Conservation (phyloP, 2,888 invertebrate genomes). For the Eupeodes latifasciatus region DNA sequence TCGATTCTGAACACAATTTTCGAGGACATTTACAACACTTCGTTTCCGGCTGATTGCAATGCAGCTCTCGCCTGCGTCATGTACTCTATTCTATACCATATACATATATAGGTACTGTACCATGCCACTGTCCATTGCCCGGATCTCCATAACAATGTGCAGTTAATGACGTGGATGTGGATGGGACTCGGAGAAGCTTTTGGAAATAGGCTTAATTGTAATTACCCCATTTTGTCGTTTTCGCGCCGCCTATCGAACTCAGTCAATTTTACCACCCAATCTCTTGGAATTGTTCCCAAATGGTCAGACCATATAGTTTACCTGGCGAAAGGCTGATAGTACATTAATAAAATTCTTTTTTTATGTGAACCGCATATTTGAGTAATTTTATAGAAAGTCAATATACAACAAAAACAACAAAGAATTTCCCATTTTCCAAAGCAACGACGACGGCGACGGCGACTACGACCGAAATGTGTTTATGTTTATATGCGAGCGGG, state of each 20-base stretch:
- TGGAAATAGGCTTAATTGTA: slow-evolving; percentile 52
- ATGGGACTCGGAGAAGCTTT: not conserved
- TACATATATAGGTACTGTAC: not conserved
- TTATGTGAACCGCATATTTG: slow-evolving; percentile 62
- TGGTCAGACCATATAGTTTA: slow-evolving; percentile 22
- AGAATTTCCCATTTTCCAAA: slow-evolving; percentile 25
- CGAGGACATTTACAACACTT: slow-evolving; percentile 74
- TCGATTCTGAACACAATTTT: slow-evolving; percentile 57
- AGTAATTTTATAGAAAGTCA: slow-evolving; percentile 70
- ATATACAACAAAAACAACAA: slow-evolving; percentile 34
- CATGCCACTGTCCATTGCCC: slow-evolving; percentile 1
- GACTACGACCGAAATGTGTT: not conserved
- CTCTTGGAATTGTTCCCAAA: slow-evolving; percentile 63
- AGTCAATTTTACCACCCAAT: slow-evolving; percentile 37
- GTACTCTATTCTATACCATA: not conserved
- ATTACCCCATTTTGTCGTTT: slow-evolving; percentile 59
- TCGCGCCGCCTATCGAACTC: not conserved
- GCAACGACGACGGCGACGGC: not conserved
- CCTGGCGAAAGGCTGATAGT: not conserved
- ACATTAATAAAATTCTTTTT: slow-evolving; percentile 29
- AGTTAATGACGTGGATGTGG: slow-evolving; percentile 46
- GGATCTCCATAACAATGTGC: slow-evolving; percentile 34
- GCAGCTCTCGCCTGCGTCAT: not conserved
- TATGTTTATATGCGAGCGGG: not conserved
- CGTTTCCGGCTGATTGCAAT: slow-evolving; percentile 67